phyloP scores from a whole-genome alignment of 2,113 vertebrate genomes.

The Alces alces region DNA sequence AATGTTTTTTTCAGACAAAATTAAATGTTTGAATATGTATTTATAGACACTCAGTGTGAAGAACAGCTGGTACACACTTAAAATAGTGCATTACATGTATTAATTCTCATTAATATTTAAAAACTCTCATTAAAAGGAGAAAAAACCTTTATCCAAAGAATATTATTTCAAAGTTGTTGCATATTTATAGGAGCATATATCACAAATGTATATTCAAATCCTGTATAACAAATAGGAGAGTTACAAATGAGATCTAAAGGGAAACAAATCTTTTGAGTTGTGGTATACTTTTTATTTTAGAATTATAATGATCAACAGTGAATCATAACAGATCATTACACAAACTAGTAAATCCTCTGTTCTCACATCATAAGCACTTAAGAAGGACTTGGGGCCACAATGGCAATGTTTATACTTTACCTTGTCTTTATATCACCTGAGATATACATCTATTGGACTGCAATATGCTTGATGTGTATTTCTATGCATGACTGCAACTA shows the following conservation, averaged over 20 bases:
- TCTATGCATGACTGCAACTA: slow-evolving; percentile 17
- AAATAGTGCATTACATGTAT: slow-evolving; percentile 32
- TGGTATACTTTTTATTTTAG: slow-evolving; percentile 69
- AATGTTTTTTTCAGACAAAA: slow-evolving; percentile 51
- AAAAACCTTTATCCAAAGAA: slow-evolving; percentile 43
- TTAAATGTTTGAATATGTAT: slow-evolving; percentile 28
- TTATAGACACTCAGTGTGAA: not conserved
- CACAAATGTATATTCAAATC: slow-evolving; percentile 60
- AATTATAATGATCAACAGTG: slow-evolving; percentile 65
- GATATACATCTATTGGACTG: not conserved
- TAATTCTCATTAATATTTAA: slow-evolving; percentile 49
- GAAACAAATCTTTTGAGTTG: slow-evolving; percentile 72
- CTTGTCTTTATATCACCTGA: slow-evolving; percentile 22
- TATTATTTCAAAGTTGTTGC: slow-evolving; percentile 61
- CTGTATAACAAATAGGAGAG: slow-evolving; percentile 63
- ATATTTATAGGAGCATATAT: slow-evolving; percentile 53
- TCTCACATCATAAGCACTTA: slow-evolving; percentile 54
- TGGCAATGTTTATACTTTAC: slow-evolving; percentile 21
- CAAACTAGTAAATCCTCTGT: slow-evolving; percentile 63
- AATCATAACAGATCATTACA: slow-evolving; percentile 68
- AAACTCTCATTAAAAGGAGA: not conserved
- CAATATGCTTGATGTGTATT: not conserved
- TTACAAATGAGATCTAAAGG: slow-evolving; percentile 72
- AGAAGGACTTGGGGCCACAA: not conserved
- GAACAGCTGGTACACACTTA: not conserved